A percentile compares a stretch with the other conserved stretches of the same genome.
Conservation (phyloP, 2,797 vertebrate genomes). For the Poecilia velifera region DNA sequence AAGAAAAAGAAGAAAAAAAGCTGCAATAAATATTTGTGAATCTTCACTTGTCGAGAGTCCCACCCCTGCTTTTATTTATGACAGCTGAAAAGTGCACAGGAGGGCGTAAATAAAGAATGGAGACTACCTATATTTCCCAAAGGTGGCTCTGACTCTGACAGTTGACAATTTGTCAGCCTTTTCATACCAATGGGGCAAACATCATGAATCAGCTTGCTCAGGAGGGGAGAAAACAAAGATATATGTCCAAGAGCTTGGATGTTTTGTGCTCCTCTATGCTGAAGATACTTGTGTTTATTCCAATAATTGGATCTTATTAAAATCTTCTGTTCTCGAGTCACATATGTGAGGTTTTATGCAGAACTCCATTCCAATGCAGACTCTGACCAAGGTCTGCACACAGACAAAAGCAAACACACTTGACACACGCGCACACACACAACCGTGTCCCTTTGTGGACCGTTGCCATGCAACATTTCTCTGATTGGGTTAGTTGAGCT, state of each 20-base stretch:
- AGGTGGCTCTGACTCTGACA: slow-evolving; percentile 50
- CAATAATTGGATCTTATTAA: slow-evolving; percentile 10
- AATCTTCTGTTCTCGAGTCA: not conserved
- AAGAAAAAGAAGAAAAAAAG: not conserved
- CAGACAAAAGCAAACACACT: slow-evolving; percentile 56
- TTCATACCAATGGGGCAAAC: slow-evolving; percentile 48
- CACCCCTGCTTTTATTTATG: slow-evolving; percentile 40
- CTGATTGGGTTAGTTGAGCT: slow-evolving; percentile 84
- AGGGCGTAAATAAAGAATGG: slow-evolving; percentile 53
- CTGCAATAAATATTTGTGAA: slow-evolving; percentile 18
- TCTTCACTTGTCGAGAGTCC: slow-evolving; percentile 28
- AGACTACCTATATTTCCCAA: slow-evolving; percentile 51
- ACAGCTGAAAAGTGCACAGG: slow-evolving; percentile 35
- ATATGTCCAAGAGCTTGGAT: not conserved
- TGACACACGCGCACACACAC: slow-evolving; percentile 67
- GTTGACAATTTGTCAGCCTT: slow-evolving; percentile 53
- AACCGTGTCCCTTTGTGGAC: slow-evolving; percentile 76
- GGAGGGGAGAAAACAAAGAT: slow-evolving; percentile 26
- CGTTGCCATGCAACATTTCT: slow-evolving; percentile 86
- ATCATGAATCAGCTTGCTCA: slow-evolving; percentile 34
- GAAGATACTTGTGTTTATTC: slow-evolving; percentile 28
- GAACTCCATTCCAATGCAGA: slow-evolving; percentile 34
- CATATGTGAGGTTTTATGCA: slow-evolving; percentile 1
- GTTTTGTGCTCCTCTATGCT: slow-evolving; percentile 6
- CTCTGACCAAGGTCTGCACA: slow-evolving; percentile 41